Percentiles rank a stretch among this genome's conserved stretches.
These are phyloP conservation scores for Lithophane socia DNA, from an alignment of 2,888 invertebrate genomes.

Conservation along the genomic window DNA sequence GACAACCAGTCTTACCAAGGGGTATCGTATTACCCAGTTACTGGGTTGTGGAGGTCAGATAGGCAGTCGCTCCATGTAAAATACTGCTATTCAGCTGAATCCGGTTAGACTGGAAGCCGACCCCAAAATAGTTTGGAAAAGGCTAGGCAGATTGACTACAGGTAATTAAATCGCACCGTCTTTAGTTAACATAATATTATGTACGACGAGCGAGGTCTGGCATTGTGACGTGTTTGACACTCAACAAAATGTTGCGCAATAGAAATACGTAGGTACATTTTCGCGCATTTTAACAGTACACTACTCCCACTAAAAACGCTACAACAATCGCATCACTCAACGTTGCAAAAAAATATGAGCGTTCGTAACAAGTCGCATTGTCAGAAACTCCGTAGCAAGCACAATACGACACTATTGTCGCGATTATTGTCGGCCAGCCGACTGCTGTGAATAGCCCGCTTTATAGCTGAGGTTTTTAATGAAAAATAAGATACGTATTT, in stretches of 20 bases:
- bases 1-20: too few species aligned
- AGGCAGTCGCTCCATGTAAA: too few species aligned
- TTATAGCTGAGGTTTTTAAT: constrained; percentile 67
- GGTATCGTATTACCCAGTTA: too few species aligned
- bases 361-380: constrained; percentile 59
- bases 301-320: constrained; percentile 41
- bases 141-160: too few species aligned
- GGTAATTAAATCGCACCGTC: too few species aligned
- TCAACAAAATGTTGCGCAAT: background rate
- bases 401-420: constrained; percentile 68
- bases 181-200: too few species aligned
- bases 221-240: background rate
- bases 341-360: constrained; percentile 55
- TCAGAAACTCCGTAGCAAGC: constrained; percentile 57
- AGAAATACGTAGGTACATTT: background rate
- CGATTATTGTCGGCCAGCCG: constrained; percentile 64
- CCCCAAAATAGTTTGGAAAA: too few species aligned
- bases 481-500: constrained; percentile 71
- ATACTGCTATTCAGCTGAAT: too few species aligned
- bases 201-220: background rate
- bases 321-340: constrained; percentile 63
- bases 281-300: constrained; percentile 15
- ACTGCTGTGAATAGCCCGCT: constrained; percentile 67
- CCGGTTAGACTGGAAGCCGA: too few species aligned
- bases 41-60: too few species aligned